A percentile compares a stretch with the other conserved stretches of the same genome.
These are phyloP conservation scores for Choloepus hoffmanni DNA, from an alignment of 2,113 vertebrate genomes.

Conservation along the genomic window DNA sequence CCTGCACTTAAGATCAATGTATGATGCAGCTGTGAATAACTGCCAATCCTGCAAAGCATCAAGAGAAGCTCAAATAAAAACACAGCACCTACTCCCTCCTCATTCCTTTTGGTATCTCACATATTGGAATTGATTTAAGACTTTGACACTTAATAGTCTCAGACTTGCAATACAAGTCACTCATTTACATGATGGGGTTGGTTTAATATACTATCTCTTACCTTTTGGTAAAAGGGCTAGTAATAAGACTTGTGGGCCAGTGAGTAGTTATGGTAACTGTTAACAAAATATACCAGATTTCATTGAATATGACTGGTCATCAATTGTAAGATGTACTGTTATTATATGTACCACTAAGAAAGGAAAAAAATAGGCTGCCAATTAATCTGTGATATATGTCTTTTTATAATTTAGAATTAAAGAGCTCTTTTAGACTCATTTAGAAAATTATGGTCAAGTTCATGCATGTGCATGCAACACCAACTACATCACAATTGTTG, in stretches of 20 bases:
- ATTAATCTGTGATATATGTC: not conserved
- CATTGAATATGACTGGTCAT: constrained; percentile 5
- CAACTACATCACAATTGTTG: not conserved
- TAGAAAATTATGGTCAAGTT: constrained; percentile 52
- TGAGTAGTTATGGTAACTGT: constrained; percentile 6
- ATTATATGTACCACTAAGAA: not conserved
- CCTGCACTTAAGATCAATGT: not conserved
- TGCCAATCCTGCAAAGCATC: constrained; percentile 15
- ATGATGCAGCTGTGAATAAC: not conserved
- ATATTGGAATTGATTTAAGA: not conserved
- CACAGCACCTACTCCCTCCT: not conserved
- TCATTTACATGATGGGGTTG: constrained; percentile 31
- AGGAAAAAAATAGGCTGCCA: constrained; percentile 2
- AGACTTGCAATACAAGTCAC: constrained; percentile 45
- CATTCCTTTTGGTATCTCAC: not conserved
- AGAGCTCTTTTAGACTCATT: constrained; percentile 21
- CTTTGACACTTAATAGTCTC: not conserved
- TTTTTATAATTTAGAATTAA: not conserved
- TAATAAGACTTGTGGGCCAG: constrained; percentile 31
- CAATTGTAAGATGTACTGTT: not conserved
- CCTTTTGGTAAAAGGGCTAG: constrained; percentile 24
- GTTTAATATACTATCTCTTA: constrained; percentile 35
- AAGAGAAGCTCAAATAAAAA: constrained; percentile 50
- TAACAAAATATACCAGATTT: constrained; percentile 51
- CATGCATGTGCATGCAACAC: not conserved